Percentiles rank a stretch among this genome's conserved stretches.
These are phyloP conservation scores for Sus cebifrons DNA, from an alignment of 2,797 vertebrate species.

Conservation along the genomic window DNA sequence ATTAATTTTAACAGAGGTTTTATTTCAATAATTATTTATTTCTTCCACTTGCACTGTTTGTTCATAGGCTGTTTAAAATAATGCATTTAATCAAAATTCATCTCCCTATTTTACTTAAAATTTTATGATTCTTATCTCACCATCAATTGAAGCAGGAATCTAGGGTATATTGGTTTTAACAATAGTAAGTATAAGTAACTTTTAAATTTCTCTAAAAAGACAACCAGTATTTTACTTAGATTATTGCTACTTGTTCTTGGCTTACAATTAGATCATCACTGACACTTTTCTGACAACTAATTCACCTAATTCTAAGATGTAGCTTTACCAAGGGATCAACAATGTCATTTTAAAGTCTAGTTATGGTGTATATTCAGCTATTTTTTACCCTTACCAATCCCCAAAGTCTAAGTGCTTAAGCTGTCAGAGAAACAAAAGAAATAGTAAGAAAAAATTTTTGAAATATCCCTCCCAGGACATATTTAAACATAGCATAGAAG, in stretches of 20 bases:
- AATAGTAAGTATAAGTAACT: accelerated
- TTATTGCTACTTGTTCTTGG: neutral
- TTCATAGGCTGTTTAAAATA: neutral
- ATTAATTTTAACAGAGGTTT: constrained; percentile 33
- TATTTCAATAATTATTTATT: constrained; percentile 44
- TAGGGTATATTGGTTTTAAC: accelerated
- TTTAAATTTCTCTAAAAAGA: neutral
- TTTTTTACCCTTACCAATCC: neutral
- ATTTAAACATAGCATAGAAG: neutral
- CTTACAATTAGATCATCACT: neutral
- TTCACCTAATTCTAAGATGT: neutral
- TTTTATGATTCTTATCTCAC: accelerated
- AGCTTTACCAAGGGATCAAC: neutral
- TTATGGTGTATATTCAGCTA: neutral
- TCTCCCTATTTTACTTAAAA: neutral
- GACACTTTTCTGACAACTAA: neutral
- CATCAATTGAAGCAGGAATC: accelerated
- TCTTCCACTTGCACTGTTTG: neutral
- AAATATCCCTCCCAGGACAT: neutral
- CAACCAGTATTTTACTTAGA: neutral
- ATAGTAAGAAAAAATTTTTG: neutral
- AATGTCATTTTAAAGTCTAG: constrained; percentile 3
- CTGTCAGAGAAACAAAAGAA: constrained; percentile 23
- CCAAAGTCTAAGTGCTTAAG: neutral
- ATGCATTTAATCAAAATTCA: neutral